These are phyloP conservation scores for Hypsopygia costalis DNA, from an alignment of 2,888 invertebrate species.

Conservation along the genomic window DNA sequence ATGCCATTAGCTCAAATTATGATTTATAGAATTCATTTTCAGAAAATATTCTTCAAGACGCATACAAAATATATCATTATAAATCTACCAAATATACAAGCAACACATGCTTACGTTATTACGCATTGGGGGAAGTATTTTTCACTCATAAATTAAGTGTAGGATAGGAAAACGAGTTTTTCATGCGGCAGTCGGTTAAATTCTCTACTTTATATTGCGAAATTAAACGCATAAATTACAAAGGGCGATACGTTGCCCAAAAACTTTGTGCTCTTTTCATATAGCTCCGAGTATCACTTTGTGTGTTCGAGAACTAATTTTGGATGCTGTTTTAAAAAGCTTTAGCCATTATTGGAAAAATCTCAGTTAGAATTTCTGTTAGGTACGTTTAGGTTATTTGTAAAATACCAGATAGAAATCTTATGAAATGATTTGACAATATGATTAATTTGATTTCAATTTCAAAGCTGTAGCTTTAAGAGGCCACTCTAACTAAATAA, in stretches of 20 bases:
- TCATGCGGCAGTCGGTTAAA: slow-evolving; percentile 63
- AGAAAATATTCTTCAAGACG: slow-evolving; percentile 2
- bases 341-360: too few relatives aligned
- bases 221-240: slow-evolving; percentile 77
- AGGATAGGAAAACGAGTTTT: slow-evolving; percentile 63
- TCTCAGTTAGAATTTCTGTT: too few relatives aligned
- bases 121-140: slow-evolving; percentile 49
- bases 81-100: slow-evolving; percentile 1
- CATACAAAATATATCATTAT: slow-evolving; percentile 6
- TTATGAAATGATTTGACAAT: too few relatives aligned
- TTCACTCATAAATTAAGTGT: slow-evolving; percentile 69
- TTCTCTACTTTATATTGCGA: slow-evolving; percentile 61
- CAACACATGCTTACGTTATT: slow-evolving; percentile 41
- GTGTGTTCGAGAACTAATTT: too few relatives aligned
- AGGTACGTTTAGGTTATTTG: too few relatives aligned
- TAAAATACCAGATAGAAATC: too few relatives aligned
- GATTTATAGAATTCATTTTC: slow-evolving; percentile 6
- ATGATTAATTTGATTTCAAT: too few relatives aligned
- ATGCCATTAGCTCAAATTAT: slow-evolving; percentile 5
- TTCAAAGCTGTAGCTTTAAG: too few relatives aligned
- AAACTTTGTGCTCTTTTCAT: slow-evolving; percentile 2
- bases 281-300: too few relatives aligned
- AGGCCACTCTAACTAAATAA: too few relatives aligned
- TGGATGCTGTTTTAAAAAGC: too few relatives aligned
- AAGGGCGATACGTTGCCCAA: slow-evolving; percentile 25